Percentiles rank a stretch among this genome's conserved stretches.
These are phyloP conservation scores for Haliclystus octoradiatus DNA, from an alignment of 30 jellyfish, hydroid and myxozoan species.

Conservation along the genomic window DNA sequence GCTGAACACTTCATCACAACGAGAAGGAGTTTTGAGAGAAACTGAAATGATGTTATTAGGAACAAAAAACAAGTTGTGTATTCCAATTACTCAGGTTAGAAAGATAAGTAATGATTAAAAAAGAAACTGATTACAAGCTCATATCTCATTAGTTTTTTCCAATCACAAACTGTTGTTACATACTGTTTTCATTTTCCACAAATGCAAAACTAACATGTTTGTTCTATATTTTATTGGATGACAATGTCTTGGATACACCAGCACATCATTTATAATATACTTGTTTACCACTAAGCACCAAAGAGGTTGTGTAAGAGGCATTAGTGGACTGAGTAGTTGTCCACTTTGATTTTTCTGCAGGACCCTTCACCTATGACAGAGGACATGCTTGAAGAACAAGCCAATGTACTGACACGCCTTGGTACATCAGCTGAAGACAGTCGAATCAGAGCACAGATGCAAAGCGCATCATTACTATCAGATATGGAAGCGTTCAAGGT, in stretches of 20 bases:
- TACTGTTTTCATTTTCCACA: too few relatives aligned
- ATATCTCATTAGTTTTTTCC: too few relatives aligned
- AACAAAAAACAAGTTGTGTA: constrained; percentile 53
- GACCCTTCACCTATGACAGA: constrained; percentile 85
- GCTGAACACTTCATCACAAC: constrained; percentile 3
- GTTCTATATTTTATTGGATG: too few relatives aligned
- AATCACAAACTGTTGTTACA: too few relatives aligned
- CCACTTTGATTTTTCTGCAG: too few relatives aligned
- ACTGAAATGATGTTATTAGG: constrained; percentile 57
- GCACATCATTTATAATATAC: too few relatives aligned
- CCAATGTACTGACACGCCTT: constrained; percentile 37
- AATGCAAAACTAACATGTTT: too few relatives aligned
- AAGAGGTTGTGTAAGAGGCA: too few relatives aligned
- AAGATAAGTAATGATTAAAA: too few relatives aligned
- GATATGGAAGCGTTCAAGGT: constrained; percentile 93
- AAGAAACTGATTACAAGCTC: too few relatives aligned
- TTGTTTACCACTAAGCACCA: too few relatives aligned
- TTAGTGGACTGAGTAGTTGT: too few relatives aligned
- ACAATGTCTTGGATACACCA: neutral
- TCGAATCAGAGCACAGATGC: constrained; percentile 72
- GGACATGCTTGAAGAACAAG: constrained; percentile 77
- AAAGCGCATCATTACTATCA: constrained; percentile 64
- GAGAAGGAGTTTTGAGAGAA: constrained; percentile 63
- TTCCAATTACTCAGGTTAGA: constrained; percentile 85
- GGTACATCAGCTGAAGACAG: constrained; percentile 80